Percentiles rank a stretch among this genome's conserved stretches.
These are phyloP conservation scores for Trichoplusia ni DNA, from an alignment of 1,140 invertebrate genomes.

Conservation along the genomic window DNA sequence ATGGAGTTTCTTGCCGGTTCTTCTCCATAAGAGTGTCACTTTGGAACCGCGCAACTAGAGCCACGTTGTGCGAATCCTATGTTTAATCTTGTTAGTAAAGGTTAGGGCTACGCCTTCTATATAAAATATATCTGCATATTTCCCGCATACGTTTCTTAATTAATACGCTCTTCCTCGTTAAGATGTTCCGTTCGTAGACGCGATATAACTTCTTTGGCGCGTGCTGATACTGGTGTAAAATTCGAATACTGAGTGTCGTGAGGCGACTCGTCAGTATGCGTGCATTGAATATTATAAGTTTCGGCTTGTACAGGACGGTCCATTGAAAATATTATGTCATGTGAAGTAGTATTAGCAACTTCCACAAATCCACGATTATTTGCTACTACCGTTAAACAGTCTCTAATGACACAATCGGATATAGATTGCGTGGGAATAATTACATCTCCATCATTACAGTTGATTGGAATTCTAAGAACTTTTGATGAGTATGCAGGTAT, in stretches of 20 bases:
- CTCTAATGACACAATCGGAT: constrained; percentile 28
- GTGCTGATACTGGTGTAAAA: neutral
- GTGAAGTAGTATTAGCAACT: constrained; percentile 11
- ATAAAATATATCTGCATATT: constrained; percentile 28
- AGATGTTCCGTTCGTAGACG: neutral
- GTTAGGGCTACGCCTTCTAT: no score
- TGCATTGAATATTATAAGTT: neutral
- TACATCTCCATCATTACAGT: constrained; percentile 22
- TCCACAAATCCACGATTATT: no score
- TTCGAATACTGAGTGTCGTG: no score
- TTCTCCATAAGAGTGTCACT: no score
- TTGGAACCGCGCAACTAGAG: no score
- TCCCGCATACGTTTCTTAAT: constrained; percentile 1
- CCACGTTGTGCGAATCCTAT: no score
- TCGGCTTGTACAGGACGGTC: constrained; percentile 2
- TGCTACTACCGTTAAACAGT: constrained; percentile 25
- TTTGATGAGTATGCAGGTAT: constrained; percentile 29
- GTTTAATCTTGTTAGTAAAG: no score
- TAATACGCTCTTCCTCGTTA: constrained; percentile 6
- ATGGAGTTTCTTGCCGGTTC: no score
- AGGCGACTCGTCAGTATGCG: neutral
- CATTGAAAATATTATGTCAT: constrained; percentile 30
- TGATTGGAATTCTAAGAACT: constrained; percentile 25
- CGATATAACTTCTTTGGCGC: neutral
- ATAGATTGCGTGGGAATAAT: constrained; percentile 24